Conservation (phyloP, 2,888 invertebrate species). For the Xylota sylvarum region DNA sequence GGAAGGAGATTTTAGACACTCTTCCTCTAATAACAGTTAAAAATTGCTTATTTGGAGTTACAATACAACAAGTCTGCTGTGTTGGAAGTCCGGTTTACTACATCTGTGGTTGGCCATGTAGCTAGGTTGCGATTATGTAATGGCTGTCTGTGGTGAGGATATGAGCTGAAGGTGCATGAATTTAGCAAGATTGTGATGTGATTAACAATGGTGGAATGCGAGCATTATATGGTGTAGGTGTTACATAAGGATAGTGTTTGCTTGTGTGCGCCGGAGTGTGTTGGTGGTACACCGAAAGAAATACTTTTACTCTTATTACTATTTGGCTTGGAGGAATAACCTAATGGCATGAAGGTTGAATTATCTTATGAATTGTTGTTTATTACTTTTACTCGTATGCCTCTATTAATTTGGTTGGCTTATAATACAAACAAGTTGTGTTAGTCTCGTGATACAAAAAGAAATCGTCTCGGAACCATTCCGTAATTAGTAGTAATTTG, state of each 20-base stretch:
- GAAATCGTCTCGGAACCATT: too few relatives aligned
- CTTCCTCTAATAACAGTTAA: slow-evolving; percentile 33
- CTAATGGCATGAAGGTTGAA: background rate
- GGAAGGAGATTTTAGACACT: slow-evolving; percentile 28
- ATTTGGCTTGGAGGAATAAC: background rate
- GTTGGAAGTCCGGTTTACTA: slow-evolving; percentile 54
- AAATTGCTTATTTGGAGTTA: slow-evolving; percentile 26
- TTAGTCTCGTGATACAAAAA: too few relatives aligned
- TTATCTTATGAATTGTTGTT: background rate
- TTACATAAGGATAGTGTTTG: slow-evolving; percentile 45
- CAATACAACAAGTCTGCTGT: slow-evolving; percentile 13
- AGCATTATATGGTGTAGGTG: slow-evolving; percentile 27
- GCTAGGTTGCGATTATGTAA: slow-evolving; percentile 60
- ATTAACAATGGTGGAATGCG: slow-evolving; percentile 5
- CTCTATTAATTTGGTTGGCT: background rate
- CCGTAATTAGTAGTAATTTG: too few relatives aligned
- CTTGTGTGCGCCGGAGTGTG: background rate
- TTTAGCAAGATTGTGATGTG: slow-evolving; percentile 9
- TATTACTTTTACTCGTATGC: background rate
- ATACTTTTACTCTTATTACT: background rate
- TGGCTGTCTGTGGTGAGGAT: slow-evolving; percentile 46
- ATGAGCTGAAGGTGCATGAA: background rate
- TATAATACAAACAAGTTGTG: too few relatives aligned
- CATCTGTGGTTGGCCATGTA: slow-evolving; percentile 53
- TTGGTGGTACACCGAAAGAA: slow-evolving; percentile 3